Percentiles rank a stretch among this genome's conserved stretches.
These are phyloP conservation scores for Laupala kohalensis DNA, from an alignment of 1,140 invertebrate genomes.

Conservation along the genomic window DNA sequence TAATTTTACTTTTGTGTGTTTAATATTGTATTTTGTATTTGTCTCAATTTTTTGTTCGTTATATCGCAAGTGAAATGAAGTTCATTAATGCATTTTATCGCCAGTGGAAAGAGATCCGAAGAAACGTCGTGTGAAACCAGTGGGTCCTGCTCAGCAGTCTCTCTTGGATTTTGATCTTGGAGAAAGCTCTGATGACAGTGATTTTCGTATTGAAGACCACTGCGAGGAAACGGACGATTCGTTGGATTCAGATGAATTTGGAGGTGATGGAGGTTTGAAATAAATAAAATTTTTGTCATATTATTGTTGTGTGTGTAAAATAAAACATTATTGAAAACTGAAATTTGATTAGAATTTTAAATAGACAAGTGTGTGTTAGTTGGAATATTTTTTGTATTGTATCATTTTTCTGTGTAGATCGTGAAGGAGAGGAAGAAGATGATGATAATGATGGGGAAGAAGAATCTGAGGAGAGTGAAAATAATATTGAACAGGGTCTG, in stretches of 20 bases:
- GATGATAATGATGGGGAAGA: slow-evolving; percentile 28
- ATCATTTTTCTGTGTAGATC: neutral
- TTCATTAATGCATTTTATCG: neutral
- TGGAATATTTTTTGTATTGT: neutral
- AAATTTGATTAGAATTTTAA: too few species aligned
- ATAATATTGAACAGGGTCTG: slow-evolving; percentile 23
- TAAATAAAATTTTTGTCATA: neutral
- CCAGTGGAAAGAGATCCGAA: slow-evolving; percentile 69
- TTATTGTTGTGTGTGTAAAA: neutral
- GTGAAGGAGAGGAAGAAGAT: slow-evolving; percentile 29
- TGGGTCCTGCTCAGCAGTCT: slow-evolving; percentile 53
- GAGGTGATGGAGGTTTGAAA: slow-evolving; percentile 9
- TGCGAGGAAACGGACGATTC: slow-evolving; percentile 57
- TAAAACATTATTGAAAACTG: too few species aligned
- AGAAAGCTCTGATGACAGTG: slow-evolving; percentile 89
- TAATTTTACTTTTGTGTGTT: too few species aligned
- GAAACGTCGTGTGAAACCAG: slow-evolving; percentile 73
- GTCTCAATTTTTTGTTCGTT: too few species aligned
- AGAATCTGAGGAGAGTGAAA: slow-evolving; percentile 23
- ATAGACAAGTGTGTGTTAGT: too few species aligned
- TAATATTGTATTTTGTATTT: too few species aligned
- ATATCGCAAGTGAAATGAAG: too few species aligned
- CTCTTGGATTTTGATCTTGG: slow-evolving; percentile 73
- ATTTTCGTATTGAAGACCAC: slow-evolving; percentile 84
- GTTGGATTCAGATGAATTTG: slow-evolving; percentile 33